Conservation (phyloP, 2,113 vertebrate species). For the Salvelinus namaycush region DNA sequence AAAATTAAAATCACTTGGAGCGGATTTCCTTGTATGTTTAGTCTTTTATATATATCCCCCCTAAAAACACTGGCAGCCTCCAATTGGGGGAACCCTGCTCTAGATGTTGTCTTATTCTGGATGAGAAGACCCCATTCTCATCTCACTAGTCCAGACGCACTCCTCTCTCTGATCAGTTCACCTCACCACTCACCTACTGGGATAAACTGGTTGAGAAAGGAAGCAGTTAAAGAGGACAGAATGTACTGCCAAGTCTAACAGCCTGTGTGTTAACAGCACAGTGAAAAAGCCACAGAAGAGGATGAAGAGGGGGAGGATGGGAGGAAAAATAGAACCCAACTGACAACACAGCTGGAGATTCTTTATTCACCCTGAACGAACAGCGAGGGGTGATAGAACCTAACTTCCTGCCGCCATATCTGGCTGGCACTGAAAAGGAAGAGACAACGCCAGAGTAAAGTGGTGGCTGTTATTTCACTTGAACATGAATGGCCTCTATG, state of each 20-base stretch:
- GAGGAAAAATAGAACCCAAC: slow-evolving; percentile 49
- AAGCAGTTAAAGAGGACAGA: slow-evolving; percentile 68
- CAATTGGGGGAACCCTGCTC: not conserved
- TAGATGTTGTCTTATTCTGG: not conserved
- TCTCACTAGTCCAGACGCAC: slow-evolving; percentile 13
- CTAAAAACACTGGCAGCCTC: too few species aligned
- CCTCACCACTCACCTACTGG: slow-evolving; percentile 13
- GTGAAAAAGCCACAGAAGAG: not conserved
- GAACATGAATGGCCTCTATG: not conserved
- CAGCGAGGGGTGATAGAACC: not conserved
- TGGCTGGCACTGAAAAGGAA: not conserved
- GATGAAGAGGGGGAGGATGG: slow-evolving; percentile 11
- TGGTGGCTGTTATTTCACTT: not conserved
- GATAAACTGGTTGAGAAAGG: slow-evolving; percentile 58
- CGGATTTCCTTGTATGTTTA: not conserved
- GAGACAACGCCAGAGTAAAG: not conserved
- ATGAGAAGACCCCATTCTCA: not conserved
- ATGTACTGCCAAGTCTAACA: slow-evolving; percentile 53
- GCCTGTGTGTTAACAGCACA: slow-evolving; percentile 5
- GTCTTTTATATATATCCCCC: not conserved
- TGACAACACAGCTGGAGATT: slow-evolving; percentile 67
- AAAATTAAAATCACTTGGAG: too few species aligned
- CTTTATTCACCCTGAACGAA: slow-evolving; percentile 40
- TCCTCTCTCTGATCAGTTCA: slow-evolving; percentile 10
- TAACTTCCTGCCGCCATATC: not conserved